phyloP scores from a whole-genome alignment of 2,113 vertebrate genomes.

The Cyanoderma ruficeps region DNA sequence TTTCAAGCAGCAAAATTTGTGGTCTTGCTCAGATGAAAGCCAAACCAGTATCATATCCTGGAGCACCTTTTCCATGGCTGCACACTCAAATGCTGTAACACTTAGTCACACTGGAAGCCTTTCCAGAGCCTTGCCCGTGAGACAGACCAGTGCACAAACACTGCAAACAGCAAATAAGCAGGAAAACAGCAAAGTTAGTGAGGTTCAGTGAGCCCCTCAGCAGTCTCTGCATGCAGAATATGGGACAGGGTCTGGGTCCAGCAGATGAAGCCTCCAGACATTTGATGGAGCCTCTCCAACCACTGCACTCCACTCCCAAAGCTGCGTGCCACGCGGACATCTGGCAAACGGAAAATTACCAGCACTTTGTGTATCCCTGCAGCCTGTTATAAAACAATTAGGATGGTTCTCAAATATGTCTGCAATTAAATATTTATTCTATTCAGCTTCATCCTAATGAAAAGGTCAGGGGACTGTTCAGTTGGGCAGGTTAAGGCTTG shows the following conservation, averaged over 20 bases:
- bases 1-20: neutral
- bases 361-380: slow-evolving; percentile 58
- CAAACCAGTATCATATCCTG: neutral
- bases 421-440: neutral
- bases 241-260: neutral
- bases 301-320: neutral
- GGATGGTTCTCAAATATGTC: slow-evolving; percentile 1
- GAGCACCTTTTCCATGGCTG: neutral
- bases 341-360: slow-evolving; percentile 25
- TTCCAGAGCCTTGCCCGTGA: neutral
- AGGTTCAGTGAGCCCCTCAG: neutral
- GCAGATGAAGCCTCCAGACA: neutral
- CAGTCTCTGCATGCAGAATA: neutral
- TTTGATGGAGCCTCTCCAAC: neutral
- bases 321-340: neutral
- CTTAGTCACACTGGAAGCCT: neutral
- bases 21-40: neutral
- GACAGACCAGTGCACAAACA: neutral
- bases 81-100: neutral
- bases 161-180: neutral
- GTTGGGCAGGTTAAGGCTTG: accelerated
- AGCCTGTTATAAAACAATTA: slow-evolving; percentile 65
- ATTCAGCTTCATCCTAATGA: neutral
- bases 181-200: neutral
- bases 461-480: neutral